Conservation (phyloP, 2,797 vertebrate species). For the Chloroceryle inda region DNA sequence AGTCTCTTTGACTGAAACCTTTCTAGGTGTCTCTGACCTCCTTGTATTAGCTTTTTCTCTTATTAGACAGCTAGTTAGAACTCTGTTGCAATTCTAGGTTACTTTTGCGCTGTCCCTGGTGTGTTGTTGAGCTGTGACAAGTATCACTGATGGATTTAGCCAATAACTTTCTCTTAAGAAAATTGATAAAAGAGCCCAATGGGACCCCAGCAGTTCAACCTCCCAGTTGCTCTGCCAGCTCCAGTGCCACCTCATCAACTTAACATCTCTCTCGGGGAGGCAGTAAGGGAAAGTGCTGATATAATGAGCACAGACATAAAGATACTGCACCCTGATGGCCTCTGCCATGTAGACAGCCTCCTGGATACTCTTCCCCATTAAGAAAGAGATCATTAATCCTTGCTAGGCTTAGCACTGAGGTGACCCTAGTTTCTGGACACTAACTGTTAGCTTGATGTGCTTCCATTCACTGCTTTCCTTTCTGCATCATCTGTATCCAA, state of each 20-base stretch:
- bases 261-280: not conserved
- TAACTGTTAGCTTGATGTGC: not conserved
- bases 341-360: not conserved
- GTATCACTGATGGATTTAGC: not conserved
- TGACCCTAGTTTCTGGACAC: not conserved
- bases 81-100: not conserved
- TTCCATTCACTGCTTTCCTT: slow-evolving; percentile 14
- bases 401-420: not conserved
- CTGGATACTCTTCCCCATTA: not conserved
- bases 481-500: not conserved
- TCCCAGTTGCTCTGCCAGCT: not conserved
- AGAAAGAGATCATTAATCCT: not conserved
- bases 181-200: not conserved
- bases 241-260: not conserved
- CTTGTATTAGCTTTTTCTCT: not conserved
- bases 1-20: not conserved
- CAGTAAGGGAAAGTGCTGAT: not conserved
- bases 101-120: not conserved
- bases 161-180: not conserved
- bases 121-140: not conserved
- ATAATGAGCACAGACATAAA: not conserved
- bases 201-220: not conserved
- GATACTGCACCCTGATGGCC: not conserved
- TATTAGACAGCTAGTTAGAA: not conserved
- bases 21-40: not conserved